Percentiles rank a stretch among this genome's conserved stretches.
phyloP scores from a whole-genome alignment of 2,888 invertebrate genomes.

The Stenodera caucasica region DNA sequence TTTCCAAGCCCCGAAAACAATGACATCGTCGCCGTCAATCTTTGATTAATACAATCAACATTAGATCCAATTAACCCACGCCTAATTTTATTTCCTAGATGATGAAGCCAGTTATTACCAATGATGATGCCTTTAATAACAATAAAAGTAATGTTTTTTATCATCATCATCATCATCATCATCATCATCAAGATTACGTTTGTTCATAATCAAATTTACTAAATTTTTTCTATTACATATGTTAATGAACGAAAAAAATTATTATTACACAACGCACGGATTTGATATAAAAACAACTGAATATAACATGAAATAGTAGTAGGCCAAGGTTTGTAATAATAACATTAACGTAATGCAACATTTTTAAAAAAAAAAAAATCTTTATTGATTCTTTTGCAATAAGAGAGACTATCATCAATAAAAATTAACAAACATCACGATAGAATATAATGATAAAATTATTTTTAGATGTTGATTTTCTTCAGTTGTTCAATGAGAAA shows the following conservation, averaged over 20 bases:
- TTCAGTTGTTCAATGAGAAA: neutral
- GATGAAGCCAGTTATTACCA: slow-evolving; percentile 6
- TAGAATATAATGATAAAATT: neutral
- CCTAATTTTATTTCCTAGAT: slow-evolving; percentile 28
- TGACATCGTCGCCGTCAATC: neutral
- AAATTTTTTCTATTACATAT: too few species aligned
- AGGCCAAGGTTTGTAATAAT: slow-evolving; percentile 3
- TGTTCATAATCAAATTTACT: too few species aligned
- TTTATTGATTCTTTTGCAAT: neutral
- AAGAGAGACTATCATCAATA: neutral
- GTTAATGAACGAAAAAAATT: neutral
- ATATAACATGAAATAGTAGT: neutral
- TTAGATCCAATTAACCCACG: slow-evolving; percentile 41
- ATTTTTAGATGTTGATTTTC: neutral
- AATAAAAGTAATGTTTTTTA: neutral
- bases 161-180: neutral
- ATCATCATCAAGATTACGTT: too few species aligned
- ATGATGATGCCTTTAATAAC: neutral
- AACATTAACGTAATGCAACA: neutral
- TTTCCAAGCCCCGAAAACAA: neutral
- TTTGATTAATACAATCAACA: slow-evolving; percentile 37
- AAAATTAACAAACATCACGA: neutral
- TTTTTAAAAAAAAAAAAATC: neutral
- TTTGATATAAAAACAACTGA: neutral
- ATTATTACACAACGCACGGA: neutral